These are phyloP conservation scores for Ameiurus melas DNA, from an alignment of 2,113 vertebrate genomes.

Conservation along the genomic window DNA sequence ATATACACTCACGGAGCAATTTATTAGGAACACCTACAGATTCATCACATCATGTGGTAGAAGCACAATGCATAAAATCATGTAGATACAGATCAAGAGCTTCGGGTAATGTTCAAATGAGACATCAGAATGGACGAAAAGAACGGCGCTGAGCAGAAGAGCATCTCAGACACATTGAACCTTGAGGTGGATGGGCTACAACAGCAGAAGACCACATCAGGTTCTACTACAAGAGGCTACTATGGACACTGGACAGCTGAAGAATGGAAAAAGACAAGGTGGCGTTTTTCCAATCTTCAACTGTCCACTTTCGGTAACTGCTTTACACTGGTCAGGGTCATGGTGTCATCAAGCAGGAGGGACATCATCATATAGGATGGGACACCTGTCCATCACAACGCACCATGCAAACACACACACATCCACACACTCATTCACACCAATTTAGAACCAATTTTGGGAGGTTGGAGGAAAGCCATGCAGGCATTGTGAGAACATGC, in stretches of 20 bases:
- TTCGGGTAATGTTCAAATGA: background rate
- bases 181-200: background rate
- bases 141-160: background rate
- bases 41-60: background rate
- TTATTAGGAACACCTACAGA: background rate
- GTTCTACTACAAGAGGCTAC: background rate
- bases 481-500: background rate
- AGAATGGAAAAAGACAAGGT: slow-evolving; percentile 1
- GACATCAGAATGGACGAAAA: background rate
- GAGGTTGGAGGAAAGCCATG: background rate
- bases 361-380: no score
- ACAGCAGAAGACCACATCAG: background rate
- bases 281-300: background rate
- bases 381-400: background rate
- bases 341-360: no score
- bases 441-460: background rate
- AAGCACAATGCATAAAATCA: background rate
- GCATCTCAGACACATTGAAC: background rate
- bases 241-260: background rate
- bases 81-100: no score
- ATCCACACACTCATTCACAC: background rate
- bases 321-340: background rate
- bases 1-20: background rate
- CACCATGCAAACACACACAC: background rate
- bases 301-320: background rate